Percentiles rank a stretch among this genome's conserved stretches.
Evolutionary conservation across 2,797 vertebrate genomes (phyloP).

Genomic region (Etheostoma perlongum): DNA sequence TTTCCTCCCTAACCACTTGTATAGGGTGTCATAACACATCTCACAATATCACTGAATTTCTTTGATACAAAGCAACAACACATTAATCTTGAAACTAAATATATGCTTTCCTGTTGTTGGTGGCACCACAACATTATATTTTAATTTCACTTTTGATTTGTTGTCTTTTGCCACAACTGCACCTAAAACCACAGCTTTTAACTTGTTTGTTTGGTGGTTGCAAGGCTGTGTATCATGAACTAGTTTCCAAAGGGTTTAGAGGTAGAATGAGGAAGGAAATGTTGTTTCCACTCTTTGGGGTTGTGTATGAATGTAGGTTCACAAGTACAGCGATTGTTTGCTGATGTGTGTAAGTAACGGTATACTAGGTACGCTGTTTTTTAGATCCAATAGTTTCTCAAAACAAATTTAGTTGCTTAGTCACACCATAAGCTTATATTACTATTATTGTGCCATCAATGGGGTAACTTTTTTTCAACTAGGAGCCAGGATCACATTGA

Average conservation of each 20-base stretch:
- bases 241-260: conserved; percentile 47
- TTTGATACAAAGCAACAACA: not conserved
- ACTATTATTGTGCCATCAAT: not conserved
- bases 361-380: conserved; percentile 14
- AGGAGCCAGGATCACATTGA: not conserved
- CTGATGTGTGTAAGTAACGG: conserved; percentile 9
- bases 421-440: not conserved
- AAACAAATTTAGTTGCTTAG: not conserved
- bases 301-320: conserved; percentile 49
- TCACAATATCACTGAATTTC: not conserved
- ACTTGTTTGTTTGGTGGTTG: conserved; percentile 60
- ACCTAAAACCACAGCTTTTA: conserved; percentile 58
- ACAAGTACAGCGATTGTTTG: conserved; percentile 39
- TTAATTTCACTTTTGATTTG: conserved; percentile 57
- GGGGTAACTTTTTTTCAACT: not conserved
- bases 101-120: not conserved
- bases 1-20: not conserved
- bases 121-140: not conserved
- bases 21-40: not conserved
- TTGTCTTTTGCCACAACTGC: conserved; percentile 22
- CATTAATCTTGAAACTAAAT: not conserved
- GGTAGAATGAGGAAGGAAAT: conserved; percentile 70
- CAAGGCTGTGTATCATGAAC: conserved; percentile 26
- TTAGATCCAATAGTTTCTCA: not conserved
- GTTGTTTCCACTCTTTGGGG: conserved; percentile 61